These are phyloP conservation scores for Phocoena sinus DNA, from an alignment of 2,113 vertebrate genomes.

Conservation along the genomic window DNA sequence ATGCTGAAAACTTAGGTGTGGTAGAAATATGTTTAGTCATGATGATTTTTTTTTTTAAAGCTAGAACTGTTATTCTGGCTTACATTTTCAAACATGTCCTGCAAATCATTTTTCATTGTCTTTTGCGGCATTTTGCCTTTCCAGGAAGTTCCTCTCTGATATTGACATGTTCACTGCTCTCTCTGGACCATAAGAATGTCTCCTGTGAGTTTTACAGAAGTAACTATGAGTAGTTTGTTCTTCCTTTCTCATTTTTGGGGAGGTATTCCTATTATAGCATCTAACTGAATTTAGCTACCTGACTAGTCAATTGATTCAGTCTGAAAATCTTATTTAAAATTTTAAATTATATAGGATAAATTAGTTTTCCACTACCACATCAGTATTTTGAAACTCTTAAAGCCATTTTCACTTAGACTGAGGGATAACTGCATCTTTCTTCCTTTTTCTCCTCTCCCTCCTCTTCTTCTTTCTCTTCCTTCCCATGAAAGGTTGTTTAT, in stretches of 20 bases:
- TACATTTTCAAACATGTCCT: background rate
- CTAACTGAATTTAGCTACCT: background rate
- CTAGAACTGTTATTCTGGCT: background rate
- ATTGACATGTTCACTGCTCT: background rate
- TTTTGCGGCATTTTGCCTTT: background rate
- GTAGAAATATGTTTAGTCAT: background rate
- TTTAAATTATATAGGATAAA: background rate
- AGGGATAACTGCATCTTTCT: accelerated
- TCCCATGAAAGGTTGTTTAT: background rate
- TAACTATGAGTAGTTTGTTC: background rate
- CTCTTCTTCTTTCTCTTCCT: background rate
- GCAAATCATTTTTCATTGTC: background rate
- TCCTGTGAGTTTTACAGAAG: background rate
- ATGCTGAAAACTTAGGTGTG: background rate
- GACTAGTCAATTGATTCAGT: background rate
- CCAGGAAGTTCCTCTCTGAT: background rate
- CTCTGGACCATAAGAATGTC: background rate
- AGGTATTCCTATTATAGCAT: background rate
- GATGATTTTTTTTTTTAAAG: background rate
- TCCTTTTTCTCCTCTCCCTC: background rate
- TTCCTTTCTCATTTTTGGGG: background rate
- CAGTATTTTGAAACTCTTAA: background rate
- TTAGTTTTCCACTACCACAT: background rate
- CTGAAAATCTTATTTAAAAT: background rate
- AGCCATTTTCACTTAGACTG: background rate